Evolutionary conservation across 2,797 vertebrate species (phyloP).

Genomic region (Eurystomus glaucurus): DNA sequence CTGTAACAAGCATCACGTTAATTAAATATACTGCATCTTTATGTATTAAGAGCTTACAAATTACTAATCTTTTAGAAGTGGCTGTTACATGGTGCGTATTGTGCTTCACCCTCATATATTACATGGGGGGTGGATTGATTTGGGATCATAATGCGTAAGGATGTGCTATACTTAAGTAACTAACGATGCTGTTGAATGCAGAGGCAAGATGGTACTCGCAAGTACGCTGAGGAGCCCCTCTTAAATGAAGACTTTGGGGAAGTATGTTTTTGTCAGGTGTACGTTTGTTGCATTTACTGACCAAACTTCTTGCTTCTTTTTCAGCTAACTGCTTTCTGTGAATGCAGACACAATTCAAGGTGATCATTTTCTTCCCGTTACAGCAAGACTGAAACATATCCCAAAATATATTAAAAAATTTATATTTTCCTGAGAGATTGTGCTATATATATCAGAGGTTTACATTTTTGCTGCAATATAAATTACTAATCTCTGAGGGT

Average conservation of each 20-base stretch:
- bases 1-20: not conserved
- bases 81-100: not conserved
- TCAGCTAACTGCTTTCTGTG: conserved; percentile 93
- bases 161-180: not conserved
- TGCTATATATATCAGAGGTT: conserved; percentile 83
- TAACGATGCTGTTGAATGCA: not conserved
- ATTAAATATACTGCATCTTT: conserved; percentile 44
- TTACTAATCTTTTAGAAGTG: not conserved
- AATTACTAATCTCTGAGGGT: conserved; percentile 80
- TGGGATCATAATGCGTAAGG: not conserved
- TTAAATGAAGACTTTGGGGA: not conserved
- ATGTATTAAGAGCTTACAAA: conserved; percentile 2
- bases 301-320: conserved; percentile 74
- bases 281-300: conserved; percentile 40
- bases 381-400: conserved; percentile 88
- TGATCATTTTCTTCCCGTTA: conserved; percentile 86
- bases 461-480: conserved; percentile 85
- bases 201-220: not conserved
- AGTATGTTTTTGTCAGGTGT: not conserved
- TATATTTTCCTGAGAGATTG: conserved; percentile 86
- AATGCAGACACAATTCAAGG: conserved; percentile 84
- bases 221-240: not conserved
- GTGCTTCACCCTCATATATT: not conserved
- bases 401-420: conserved; percentile 86
- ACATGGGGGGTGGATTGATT: not conserved